Evolutionary conservation across 2,797 vertebrate genomes (phyloP), one percentile per base, ranked within the genome.

Genomic region (Sebastolobus altivelis): DNA sequence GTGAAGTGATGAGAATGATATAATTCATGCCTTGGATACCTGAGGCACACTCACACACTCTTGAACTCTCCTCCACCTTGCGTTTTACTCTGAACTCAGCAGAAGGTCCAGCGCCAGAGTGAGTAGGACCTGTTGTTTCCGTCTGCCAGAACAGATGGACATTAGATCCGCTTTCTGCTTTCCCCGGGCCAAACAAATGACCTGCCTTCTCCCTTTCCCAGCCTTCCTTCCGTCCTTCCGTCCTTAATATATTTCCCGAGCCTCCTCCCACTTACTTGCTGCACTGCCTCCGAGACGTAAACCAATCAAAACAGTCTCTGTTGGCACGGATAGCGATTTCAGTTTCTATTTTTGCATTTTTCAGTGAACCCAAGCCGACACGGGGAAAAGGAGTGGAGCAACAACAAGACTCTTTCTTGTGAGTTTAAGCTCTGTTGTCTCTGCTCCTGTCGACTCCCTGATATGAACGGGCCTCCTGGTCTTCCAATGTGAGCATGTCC

Each of bases 101-200:
- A 88, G 88, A 92, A 85, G 91, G 85, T 90, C 74, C 67, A 14
- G 85, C 61, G 85, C 83, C 85, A 83, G 80, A 86, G 81, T 59
- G 84, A 83, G 84, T 66, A 72, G 75, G 76, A 93, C 91, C 91
- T 89, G 90, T 92, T 88, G 93, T 93, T 88, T 89, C 93, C 84
- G 82, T 94, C 92, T 94, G 93, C 90, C 91, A 80, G 88, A 90
- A 77, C 92, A 94, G 92, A 93, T 90, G 91, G 92, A 92, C 84
- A 87, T 93, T 90, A 92, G 80, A 93, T 93, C 92, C 81, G 83
- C 90, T 94, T 82, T 87, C 80, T 90, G 86, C 88, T 78, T 85
- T 79, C 75, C 65, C 75, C 82, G 43, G 43, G 88, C 84, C 87
- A 89, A 90, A 92, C 87, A 86, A 87, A 89, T 79, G 70, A 87